Base-by-base conservation (phyloP, 2,888 invertebrate genomes). In the Resseliella maxima region DNA sequence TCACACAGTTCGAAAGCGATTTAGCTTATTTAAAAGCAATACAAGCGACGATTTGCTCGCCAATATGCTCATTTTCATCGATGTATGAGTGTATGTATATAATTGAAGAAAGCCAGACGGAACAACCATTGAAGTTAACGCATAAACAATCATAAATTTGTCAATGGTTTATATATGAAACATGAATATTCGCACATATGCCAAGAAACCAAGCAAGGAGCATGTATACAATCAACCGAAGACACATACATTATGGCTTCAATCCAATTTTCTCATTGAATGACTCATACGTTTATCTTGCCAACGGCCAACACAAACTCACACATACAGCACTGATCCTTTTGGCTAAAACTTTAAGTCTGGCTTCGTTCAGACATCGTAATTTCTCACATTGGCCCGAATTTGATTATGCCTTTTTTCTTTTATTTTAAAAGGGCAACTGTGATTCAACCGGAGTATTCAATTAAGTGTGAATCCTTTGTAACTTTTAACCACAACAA, bases 251-350 rank as follows among this genome's bases (percentile, higher is more conserved):
- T 50, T 50, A 24, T 1, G 59, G 59, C 15, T 59, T 59, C 27
- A 8, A 24, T n/a, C 27, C 59, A 59, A 59, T 59, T 59, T n/a
- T n/a, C n/a, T 59, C 35, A 72, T 72, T 72, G 72, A 72, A n/a
- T 72, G 72, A 72, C 31, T 31, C 72, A 72, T 15, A 31, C 35
- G 15, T 59, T 5, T 27, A 0, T 31, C 12, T 31, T 59, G 59
- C 59, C 24, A 50, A 18, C 12, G 46, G 46, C 46, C 18, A 50
- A 50, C 8, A 50, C 18, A 18, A 50, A 50, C 8, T 15, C 46
- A 50, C 15, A 50, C n/a, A n/a, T n/a, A n/a, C n/a, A n/a, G n/a
- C n/a, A n/a, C n/a, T 50, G 2, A 50, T 50, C 46, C 46, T 2
- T 50, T 50, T 50, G 46, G 46, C n/a, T n/a, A n/a, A n/a, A n/a